Evolutionary conservation across 1,140 invertebrate genomes (phyloP).

Genomic region (Cataglyphis hispanica): DNA sequence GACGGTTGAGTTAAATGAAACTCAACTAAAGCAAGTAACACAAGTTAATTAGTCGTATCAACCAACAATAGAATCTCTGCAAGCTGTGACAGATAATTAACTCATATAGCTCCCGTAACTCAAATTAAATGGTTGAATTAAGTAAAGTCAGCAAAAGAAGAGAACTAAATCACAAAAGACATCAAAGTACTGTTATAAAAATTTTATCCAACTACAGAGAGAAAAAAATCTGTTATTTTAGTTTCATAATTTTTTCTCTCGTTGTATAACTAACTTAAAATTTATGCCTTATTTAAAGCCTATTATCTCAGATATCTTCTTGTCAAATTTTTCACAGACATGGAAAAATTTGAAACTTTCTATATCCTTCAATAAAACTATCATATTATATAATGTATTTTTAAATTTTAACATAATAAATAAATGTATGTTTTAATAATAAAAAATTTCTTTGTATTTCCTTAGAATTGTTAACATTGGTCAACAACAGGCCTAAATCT

Average conservation of each 20-base stretch:
- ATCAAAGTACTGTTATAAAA: constrained; percentile 5
- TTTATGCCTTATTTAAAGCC: background rate
- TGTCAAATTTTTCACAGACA: background rate
- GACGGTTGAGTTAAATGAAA: constrained; percentile 49
- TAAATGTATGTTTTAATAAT: background rate
- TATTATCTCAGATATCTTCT: background rate
- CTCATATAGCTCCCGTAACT: constrained; percentile 29
- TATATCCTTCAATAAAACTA: background rate
- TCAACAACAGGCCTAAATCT: background rate
- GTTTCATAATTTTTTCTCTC: constrained; percentile 8
- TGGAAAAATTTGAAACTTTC: background rate
- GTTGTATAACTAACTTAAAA: background rate
- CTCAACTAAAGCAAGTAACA: constrained; percentile 31
- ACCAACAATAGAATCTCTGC: constrained; percentile 49
- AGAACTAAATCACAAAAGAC: constrained; percentile 7
- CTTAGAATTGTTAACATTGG: background rate
- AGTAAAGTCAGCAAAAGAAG: constrained; percentile 28
- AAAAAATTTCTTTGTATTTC: background rate
- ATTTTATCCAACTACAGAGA: background rate
- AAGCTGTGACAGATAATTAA: constrained; percentile 51
- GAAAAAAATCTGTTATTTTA: constrained; percentile 27
- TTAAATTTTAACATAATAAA: background rate
- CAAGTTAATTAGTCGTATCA: constrained; percentile 52
- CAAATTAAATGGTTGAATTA: constrained; percentile 47
- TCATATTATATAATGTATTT: background rate